Conservation (phyloP, 2,113 vertebrate species). For the Phyllostomus hastatus region DNA sequence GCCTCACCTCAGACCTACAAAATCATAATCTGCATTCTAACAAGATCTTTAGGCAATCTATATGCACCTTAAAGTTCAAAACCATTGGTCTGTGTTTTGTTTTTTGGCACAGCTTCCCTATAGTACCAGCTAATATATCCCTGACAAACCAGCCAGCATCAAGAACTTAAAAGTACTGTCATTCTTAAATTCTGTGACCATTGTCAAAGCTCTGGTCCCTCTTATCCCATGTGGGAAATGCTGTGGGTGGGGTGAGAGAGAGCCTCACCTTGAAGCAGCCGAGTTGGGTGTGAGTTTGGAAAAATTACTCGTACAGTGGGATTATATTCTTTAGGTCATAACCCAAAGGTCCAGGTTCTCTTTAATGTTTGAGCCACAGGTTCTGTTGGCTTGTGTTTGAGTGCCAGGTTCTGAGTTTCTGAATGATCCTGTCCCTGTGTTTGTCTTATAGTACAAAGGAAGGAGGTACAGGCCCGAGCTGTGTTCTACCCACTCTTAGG, state of each 20-base stretch:
- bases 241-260: neutral
- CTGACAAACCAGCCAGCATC: neutral
- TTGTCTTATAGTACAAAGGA: constrained; percentile 86
- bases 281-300: neutral
- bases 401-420: constrained; percentile 16
- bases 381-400: neutral
- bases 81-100: neutral
- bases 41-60: neutral
- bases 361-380: neutral
- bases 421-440: constrained; percentile 45
- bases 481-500: constrained; percentile 95
- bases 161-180: neutral
- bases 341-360: neutral
- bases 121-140: neutral
- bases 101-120: neutral
- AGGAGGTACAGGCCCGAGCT: constrained; percentile 93
- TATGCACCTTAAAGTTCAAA: constrained; percentile 26
- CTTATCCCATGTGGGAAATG: neutral
- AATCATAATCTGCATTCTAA: neutral
- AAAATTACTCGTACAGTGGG: neutral
- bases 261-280: neutral
- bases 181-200: neutral
- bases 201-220: neutral
- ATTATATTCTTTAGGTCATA: neutral
- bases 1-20: neutral